These are phyloP conservation scores for Myathropa florea DNA, from an alignment of 2,888 invertebrate species.

Conservation along the genomic window DNA sequence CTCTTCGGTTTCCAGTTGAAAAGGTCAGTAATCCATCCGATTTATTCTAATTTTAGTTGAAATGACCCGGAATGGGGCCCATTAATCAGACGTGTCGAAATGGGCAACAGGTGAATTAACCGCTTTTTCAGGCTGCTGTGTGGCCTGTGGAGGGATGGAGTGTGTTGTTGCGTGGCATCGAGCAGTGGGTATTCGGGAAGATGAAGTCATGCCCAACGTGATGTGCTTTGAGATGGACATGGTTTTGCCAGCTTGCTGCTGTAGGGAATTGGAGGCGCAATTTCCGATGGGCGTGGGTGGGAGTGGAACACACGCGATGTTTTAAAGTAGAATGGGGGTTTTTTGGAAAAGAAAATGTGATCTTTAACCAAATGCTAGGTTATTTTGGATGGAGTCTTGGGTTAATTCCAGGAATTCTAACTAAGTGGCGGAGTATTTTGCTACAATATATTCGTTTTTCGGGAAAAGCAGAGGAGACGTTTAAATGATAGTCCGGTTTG, in stretches of 20 bases:
- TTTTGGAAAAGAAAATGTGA: too few species aligned
- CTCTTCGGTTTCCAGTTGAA: conserved; percentile 9
- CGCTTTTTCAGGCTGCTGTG: neutral
- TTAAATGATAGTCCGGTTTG: too few species aligned
- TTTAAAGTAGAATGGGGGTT: neutral
- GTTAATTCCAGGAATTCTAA: too few species aligned
- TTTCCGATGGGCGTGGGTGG: neutral
- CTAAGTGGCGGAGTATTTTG: too few species aligned
- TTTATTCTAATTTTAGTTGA: neutral
- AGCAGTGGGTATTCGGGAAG: neutral
- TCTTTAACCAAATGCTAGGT: too few species aligned
- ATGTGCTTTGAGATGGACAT: neutral
- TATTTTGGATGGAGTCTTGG: too few species aligned
- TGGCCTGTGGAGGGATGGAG: neutral
- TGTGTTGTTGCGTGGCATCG: neutral
- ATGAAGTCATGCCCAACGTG: neutral
- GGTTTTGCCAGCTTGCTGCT: neutral
- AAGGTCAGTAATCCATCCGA: conserved; percentile 34
- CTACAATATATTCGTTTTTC: too few species aligned
- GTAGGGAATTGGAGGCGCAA: neutral
- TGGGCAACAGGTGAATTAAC: neutral
- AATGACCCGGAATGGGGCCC: neutral
- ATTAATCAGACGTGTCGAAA: neutral
- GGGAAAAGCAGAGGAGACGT: too few species aligned
- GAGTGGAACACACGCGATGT: neutral